phyloP scores from a whole-genome alignment of 2,113 vertebrate species.

The Actenoides lindsayi region DNA sequence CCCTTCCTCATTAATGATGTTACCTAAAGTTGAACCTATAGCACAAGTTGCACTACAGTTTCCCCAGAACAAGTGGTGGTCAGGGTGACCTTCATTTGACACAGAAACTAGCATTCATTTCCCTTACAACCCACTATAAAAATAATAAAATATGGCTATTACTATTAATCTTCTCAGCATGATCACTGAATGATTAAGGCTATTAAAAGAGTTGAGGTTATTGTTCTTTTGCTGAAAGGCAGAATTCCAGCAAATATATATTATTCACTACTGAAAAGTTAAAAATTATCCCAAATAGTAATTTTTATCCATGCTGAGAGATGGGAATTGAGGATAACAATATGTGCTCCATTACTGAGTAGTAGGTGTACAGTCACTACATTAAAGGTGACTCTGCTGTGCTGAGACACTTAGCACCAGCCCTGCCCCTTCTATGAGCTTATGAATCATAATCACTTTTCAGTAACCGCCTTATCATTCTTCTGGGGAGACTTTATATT shows the following conservation, averaged over 20 bases:
- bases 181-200: neutral
- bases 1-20: neutral
- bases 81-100: conserved; percentile 49
- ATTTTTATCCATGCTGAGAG: neutral
- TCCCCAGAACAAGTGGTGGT: neutral
- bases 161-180: neutral
- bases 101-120: conserved; percentile 41
- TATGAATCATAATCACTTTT: conserved; percentile 9
- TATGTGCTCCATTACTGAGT: neutral
- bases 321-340: neutral
- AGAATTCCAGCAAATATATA: neutral
- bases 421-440: neutral
- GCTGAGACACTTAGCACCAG: neutral
- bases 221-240: neutral
- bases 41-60: neutral
- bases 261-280: neutral
- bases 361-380: neutral
- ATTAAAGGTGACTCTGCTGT: neutral
- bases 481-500: neutral
- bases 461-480: neutral
- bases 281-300: neutral
- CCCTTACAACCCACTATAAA: conserved; percentile 44
- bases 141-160: conserved; percentile 28
- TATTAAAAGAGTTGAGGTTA: neutral
- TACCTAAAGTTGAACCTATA: neutral